phyloP scores from a whole-genome alignment of 23 tunicate genomes.

The Halocynthia roretzi region DNA sequence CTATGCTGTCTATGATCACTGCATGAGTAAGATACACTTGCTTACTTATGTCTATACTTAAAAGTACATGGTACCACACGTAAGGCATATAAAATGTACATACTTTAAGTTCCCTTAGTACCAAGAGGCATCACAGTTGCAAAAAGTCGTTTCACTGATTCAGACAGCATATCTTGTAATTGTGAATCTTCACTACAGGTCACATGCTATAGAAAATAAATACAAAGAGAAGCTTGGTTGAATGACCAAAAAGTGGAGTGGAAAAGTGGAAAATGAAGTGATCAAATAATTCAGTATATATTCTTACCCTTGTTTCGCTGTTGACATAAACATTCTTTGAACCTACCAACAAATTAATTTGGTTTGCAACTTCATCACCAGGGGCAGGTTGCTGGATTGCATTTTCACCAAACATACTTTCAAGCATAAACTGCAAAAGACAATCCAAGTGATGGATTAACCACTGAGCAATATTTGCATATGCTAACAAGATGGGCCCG shows the following conservation, averaged over 20 bases:
- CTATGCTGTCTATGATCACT: no score
- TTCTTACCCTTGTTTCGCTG: constrained; percentile 56
- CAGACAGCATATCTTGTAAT: constrained; percentile 34
- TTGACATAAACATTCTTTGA: constrained; percentile 38
- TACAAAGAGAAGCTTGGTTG: background rate
- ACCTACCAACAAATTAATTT: constrained; percentile 40
- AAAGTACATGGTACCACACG: no score
- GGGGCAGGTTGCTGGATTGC: constrained; percentile 57
- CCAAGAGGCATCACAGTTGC: constrained; percentile 89
- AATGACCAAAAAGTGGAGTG: no score
- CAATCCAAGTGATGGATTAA: background rate
- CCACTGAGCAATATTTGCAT: background rate
- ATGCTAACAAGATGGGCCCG: background rate
- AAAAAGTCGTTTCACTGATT: constrained; percentile 54
- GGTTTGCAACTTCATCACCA: constrained; percentile 51
- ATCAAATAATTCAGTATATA: background rate
- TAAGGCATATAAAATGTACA: no score
- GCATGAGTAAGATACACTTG: no score
- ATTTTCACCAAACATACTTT: constrained; percentile 91
- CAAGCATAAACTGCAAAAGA: constrained; percentile 57
- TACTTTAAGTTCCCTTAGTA: constrained; percentile 12
- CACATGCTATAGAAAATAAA: constrained; percentile 36
- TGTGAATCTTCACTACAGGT: constrained; percentile 41
- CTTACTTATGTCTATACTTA: no score
- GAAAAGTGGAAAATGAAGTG: no score